phyloP scores from a whole-genome alignment of 2,888 invertebrate genomes.

The Athalia cordata region DNA sequence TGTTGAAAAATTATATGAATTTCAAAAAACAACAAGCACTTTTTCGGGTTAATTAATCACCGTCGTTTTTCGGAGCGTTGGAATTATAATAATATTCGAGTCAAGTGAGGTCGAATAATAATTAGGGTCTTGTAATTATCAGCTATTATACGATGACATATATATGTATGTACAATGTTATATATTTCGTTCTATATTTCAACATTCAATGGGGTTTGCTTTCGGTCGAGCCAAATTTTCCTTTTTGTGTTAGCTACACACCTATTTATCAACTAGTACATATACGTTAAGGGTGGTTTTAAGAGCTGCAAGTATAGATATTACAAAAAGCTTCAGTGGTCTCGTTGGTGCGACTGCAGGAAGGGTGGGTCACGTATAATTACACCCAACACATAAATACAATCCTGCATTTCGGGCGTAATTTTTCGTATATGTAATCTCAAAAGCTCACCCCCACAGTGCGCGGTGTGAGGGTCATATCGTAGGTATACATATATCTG shows the following conservation, averaged over 20 bases:
- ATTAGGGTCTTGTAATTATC: slow-evolving; percentile 1
- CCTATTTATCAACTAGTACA: too few relatives aligned
- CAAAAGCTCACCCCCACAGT: too few relatives aligned
- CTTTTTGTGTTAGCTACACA: too few relatives aligned
- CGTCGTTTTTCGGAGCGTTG: neutral
- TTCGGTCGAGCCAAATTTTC: too few relatives aligned
- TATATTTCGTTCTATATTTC: too few relatives aligned
- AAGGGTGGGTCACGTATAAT: slow-evolving; percentile 29
- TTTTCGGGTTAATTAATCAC: neutral
- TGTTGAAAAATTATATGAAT: too few relatives aligned
- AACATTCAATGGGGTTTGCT: too few relatives aligned
- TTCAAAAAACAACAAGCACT: too few relatives aligned
- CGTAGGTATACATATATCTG: slow-evolving; percentile 2
- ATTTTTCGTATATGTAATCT: neutral
- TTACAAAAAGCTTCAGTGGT: slow-evolving; percentile 28
- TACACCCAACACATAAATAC: slow-evolving; percentile 35
- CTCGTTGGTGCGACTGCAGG: neutral
- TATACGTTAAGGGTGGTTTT: too few relatives aligned
- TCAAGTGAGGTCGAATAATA: neutral
- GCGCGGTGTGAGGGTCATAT: neutral
- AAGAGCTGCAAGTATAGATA: neutral
- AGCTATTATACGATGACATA: neutral
- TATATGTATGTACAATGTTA: too few relatives aligned
- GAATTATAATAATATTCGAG: neutral
- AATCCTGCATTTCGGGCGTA: slow-evolving; percentile 36